These are phyloP conservation scores for Parotocinclus haroldoi DNA, from an alignment of 2,797 vertebrate genomes.

Conservation along the genomic window DNA sequence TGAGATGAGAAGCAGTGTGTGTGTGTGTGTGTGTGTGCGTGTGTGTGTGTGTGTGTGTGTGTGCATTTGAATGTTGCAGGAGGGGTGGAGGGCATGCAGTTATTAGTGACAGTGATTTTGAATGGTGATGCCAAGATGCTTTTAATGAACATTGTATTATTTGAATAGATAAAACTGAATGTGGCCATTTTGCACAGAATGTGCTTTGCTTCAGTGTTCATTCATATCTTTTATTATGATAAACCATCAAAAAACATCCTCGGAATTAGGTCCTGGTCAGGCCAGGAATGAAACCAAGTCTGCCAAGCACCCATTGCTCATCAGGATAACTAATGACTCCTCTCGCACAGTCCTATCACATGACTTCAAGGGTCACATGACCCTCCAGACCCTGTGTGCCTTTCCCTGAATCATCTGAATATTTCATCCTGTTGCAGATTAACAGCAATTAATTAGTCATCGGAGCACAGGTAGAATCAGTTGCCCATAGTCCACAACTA, in stretches of 20 bases:
- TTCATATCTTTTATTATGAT: not conserved
- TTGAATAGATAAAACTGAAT: constrained; percentile 6
- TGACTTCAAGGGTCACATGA: constrained; percentile 52
- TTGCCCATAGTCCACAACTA: constrained; percentile 34
- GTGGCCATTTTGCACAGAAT: not conserved
- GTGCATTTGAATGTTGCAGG: constrained; percentile 20
- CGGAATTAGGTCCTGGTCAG: constrained; percentile 47
- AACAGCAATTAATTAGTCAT: constrained; percentile 57
- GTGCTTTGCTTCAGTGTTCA: not conserved
- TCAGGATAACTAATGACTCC: constrained; percentile 48
- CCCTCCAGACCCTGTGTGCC: constrained; percentile 57
- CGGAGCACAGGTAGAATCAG: constrained; percentile 47
- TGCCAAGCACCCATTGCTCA: constrained; percentile 33
- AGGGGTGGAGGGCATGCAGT: constrained; percentile 34
- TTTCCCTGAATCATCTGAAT: constrained; percentile 74
- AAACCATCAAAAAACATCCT: constrained; percentile 2
- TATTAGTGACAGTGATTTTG: constrained; percentile 32
- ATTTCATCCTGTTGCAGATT: constrained; percentile 76
- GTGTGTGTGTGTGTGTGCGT: constrained; percentile 11
- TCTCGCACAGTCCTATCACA: constrained; percentile 49
- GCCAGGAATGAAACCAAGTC: constrained; percentile 49
- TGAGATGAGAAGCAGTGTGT: constrained; percentile 40
- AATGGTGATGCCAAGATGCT: constrained; percentile 27
- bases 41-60: not conserved
- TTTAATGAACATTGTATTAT: constrained; percentile 26